Evolutionary conservation across 2,888 invertebrate species (phyloP).

Genomic region (Agriopis marginaria): DNA sequence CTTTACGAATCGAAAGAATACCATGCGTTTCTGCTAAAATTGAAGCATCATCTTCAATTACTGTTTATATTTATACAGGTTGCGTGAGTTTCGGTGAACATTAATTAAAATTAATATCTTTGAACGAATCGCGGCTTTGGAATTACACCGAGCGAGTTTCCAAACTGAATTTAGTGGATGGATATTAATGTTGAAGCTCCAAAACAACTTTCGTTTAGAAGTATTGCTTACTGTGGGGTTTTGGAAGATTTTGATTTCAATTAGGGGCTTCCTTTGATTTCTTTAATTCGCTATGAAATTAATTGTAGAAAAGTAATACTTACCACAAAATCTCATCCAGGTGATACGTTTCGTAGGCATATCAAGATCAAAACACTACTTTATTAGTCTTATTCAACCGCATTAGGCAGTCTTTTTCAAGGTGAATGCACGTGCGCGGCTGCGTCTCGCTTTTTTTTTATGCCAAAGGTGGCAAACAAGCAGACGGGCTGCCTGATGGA

Average conservation of each 20-base stretch:
- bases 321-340: no score
- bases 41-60: slow-evolving; percentile 17
- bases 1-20: neutral
- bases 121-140: slow-evolving; percentile 40
- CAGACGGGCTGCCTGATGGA: no score
- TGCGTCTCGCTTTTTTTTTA: no score
- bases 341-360: no score
- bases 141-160: slow-evolving; percentile 36
- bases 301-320: no score
- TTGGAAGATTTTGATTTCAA: neutral
- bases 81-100: slow-evolving; percentile 35
- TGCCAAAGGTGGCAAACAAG: no score
- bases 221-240: slow-evolving; percentile 8
- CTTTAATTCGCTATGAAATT: no score
- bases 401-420: no score
- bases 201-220: slow-evolving; percentile 13
- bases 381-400: no score
- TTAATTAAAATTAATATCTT: slow-evolving; percentile 49
- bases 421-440: no score
- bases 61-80: slow-evolving; percentile 29
- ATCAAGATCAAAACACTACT: no score
- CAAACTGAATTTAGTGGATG: slow-evolving; percentile 30
- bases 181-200: slow-evolving; percentile 30
- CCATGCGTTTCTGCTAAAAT: neutral
- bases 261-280: no score